Conservation (phyloP, 2,888 invertebrate genomes). For the Archips crataeganus region DNA sequence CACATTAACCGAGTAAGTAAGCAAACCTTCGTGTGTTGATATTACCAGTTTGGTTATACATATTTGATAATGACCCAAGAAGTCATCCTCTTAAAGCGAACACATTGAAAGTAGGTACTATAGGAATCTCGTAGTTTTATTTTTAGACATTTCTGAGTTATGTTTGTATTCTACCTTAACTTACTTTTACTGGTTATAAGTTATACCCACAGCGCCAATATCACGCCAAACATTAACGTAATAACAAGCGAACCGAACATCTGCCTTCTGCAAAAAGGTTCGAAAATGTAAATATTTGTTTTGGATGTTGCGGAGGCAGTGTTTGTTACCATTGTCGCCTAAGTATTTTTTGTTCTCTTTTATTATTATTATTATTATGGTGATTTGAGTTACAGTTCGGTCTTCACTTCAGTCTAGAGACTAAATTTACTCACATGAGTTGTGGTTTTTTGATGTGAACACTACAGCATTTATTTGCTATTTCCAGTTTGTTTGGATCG, state of each 20-base stretch:
- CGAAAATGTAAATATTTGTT: slow-evolving; percentile 5
- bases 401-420: too few species aligned
- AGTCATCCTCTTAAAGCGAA: background rate
- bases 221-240: background rate
- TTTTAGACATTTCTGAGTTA: background rate
- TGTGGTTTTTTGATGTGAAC: too few species aligned
- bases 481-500: too few species aligned
- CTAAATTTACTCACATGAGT: too few species aligned
- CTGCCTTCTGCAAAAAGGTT: background rate
- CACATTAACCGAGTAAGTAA: slow-evolving; percentile 7
- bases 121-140: background rate
- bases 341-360: background rate
- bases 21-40: slow-evolving; percentile 3
- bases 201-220: background rate
- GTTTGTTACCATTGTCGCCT: background rate
- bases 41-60: background rate
- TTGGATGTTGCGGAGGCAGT: background rate
- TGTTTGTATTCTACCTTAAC: background rate
- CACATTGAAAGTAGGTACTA: background rate
- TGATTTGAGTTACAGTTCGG: too few species aligned
- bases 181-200: background rate
- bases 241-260: background rate
- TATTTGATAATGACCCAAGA: slow-evolving; percentile 1
- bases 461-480: too few species aligned
- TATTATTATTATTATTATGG: too few species aligned